Percentiles rank a stretch among this genome's conserved stretches.
These are phyloP conservation scores for Rhorus exstirpatorius DNA, from an alignment of 2,888 invertebrate genomes.

Conservation along the genomic window DNA sequence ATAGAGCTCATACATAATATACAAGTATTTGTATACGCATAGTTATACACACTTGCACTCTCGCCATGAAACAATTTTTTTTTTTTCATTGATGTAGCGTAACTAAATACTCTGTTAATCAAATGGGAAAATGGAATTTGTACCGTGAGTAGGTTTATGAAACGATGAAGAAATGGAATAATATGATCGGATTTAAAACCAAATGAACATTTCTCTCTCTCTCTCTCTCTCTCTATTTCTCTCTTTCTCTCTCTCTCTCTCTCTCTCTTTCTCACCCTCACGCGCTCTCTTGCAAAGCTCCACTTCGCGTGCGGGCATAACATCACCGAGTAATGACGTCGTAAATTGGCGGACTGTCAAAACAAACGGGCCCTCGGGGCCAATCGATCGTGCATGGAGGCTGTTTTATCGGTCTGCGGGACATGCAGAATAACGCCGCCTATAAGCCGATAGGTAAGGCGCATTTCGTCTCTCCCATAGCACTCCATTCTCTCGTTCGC, in stretches of 20 bases:
- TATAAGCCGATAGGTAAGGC: slow-evolving; percentile 18
- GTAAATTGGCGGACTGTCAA: slow-evolving; percentile 68
- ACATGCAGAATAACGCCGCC: slow-evolving; percentile 26
- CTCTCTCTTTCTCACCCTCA: background rate
- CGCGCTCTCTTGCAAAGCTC: slow-evolving; percentile 24
- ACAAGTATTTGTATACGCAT: background rate
- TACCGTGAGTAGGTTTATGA: slow-evolving; percentile 7
- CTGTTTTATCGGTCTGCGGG: slow-evolving; percentile 61
- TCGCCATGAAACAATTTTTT: slow-evolving; percentile 5
- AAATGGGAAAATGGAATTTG: slow-evolving; percentile 35
- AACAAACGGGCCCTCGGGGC: slow-evolving; percentile 66
- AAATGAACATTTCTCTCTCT: slow-evolving; percentile 14
- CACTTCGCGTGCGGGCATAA: slow-evolving; percentile 63
- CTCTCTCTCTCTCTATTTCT: background rate
- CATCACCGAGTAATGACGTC: slow-evolving; percentile 65
- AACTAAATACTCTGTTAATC: slow-evolving; percentile 30
- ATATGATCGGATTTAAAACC: slow-evolving; percentile 46
- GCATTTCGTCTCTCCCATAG: slow-evolving; percentile 1
- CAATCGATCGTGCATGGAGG: slow-evolving; percentile 62
- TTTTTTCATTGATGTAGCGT: slow-evolving; percentile 18
- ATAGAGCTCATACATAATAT: background rate
- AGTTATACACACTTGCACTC: background rate
- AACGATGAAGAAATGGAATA: slow-evolving; percentile 22
- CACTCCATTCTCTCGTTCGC: background rate
- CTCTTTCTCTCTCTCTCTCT: background rate